Evolutionary conservation across 1,140 invertebrate species (phyloP), one percentile per base, ranked within the genome.

Genomic region (Triops cancriformis): DNA sequence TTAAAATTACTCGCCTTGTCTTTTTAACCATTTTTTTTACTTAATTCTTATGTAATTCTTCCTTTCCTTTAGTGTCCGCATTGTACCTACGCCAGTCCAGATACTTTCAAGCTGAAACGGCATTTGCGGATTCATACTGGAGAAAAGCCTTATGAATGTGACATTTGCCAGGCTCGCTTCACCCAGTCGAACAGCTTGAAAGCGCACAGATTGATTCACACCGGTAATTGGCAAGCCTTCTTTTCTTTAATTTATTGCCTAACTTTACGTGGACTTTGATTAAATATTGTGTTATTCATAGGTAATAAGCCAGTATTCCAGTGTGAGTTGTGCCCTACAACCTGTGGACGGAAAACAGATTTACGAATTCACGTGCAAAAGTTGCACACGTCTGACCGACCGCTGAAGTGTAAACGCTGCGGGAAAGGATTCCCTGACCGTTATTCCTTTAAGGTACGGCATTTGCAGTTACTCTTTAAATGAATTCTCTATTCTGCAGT

Each of bases 81-180:
- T 85, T 99, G 97, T 86, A 97, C 94, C 3, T 99, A 99, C 83
- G 96, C 97, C 23, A 97, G 94, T 82, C 96, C 96, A 6, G 97
- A 99, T 85, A 98, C 96, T 14, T 98, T 98, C 84, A 98, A 98
- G 86, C 85, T 99, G 23, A 90, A 90, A 82, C 81, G 89, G 23
- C 89, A 90, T 83, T 81, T 90, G 42, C 81, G 89, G 42, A 89
- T 89, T 76, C 89, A 90, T 80, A 90, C 89, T 0, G 87, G 89
- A 1, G 89, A 90, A 80, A 89, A 89, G 80, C 89, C 89, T 11
- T 90, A 90, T 79, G 87, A 88, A 80, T 90, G 89, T 83, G 88
- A 89, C 78, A 86, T 89, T 37, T 90, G 89, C 80, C 85, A 87
- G 78, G 83, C 93, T 37, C 87, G 94, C 81, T 99, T 99, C 85